phyloP scores from a whole-genome alignment of 2,797 vertebrate genomes.

The Hippocampus kuda region DNA sequence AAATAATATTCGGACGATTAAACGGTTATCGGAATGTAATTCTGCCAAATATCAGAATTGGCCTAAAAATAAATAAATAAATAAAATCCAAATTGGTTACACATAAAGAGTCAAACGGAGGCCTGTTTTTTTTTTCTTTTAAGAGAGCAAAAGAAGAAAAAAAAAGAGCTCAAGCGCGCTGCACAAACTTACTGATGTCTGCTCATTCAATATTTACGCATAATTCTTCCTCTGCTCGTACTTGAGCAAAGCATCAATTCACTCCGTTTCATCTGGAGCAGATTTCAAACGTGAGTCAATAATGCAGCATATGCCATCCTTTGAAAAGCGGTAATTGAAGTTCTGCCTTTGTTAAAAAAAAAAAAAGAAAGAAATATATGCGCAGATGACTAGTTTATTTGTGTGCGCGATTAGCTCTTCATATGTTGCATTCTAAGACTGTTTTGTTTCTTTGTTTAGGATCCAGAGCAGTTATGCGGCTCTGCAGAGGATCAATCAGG shows the following conservation, averaged over 20 bases:
- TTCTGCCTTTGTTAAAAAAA: slow-evolving; percentile 7
- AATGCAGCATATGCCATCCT: slow-evolving; percentile 20
- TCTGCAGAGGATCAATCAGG: slow-evolving; percentile 94
- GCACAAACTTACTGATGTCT: not conserved
- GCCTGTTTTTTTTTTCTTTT: not conserved
- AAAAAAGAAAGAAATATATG: slow-evolving; percentile 7
- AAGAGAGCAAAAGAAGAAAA: slow-evolving; percentile 2
- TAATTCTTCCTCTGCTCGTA: slow-evolving; percentile 2
- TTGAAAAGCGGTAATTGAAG: slow-evolving; percentile 6
- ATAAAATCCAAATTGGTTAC: no score
- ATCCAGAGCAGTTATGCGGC: slow-evolving; percentile 93
- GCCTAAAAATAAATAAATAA: no score
- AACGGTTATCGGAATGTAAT: no score
- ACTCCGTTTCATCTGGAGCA: slow-evolving; percentile 14
- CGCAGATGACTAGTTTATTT: slow-evolving; percentile 14
- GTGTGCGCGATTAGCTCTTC: slow-evolving; percentile 2
- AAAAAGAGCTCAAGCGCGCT: not conserved
- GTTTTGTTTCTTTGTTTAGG: slow-evolving; percentile 58
- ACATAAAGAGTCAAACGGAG: not conserved
- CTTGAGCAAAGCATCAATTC: slow-evolving; percentile 19
- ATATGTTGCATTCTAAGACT: slow-evolving; percentile 10
- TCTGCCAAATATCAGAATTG: no score
- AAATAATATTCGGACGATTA: no score
- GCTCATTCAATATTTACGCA: slow-evolving; percentile 6
- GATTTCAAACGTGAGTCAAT: slow-evolving; percentile 26